Evolutionary conservation across 1,140 invertebrate species (phyloP).

Genomic region (Campoletis sonorensis): DNA sequence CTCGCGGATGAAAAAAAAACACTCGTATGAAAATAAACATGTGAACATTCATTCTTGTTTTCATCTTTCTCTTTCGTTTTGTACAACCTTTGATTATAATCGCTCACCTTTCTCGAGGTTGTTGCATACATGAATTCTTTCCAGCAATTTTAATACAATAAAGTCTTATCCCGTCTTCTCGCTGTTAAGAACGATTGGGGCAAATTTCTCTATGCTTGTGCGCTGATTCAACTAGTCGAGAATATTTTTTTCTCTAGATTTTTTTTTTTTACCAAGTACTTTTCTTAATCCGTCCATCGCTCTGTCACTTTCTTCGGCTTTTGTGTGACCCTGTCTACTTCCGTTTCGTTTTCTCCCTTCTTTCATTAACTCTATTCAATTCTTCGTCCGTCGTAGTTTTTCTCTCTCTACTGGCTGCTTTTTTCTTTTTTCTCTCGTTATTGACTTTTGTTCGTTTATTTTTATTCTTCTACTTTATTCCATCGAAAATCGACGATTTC

Average conservation of each 20-base stretch:
- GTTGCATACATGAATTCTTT: constrained; percentile 1
- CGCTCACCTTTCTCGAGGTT: constrained; percentile 7
- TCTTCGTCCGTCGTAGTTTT: no score
- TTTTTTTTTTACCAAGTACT: neutral
- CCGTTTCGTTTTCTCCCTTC: no score
- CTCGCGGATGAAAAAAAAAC: no score
- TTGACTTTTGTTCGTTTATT: no score
- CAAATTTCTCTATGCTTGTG: neutral
- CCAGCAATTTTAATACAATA: constrained; percentile 9
- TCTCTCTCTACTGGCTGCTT: no score
- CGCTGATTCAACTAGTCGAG: constrained; percentile 8
- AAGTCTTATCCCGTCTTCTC: constrained; percentile 12
- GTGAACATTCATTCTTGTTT: neutral
- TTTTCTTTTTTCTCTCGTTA: no score
- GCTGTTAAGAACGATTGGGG: neutral
- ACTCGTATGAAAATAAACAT: neutral
- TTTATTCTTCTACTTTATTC: no score
- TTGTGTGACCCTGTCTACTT: no score
- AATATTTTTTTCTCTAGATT: neutral
- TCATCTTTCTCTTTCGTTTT: neutral
- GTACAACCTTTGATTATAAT: neutral
- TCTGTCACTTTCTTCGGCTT: no score
- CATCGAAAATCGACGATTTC: no score
- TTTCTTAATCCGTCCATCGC: neutral
- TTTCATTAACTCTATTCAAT: no score